These are phyloP conservation scores for Hyles lineata DNA, from an alignment of 2,888 invertebrate genomes.

Conservation along the genomic window DNA sequence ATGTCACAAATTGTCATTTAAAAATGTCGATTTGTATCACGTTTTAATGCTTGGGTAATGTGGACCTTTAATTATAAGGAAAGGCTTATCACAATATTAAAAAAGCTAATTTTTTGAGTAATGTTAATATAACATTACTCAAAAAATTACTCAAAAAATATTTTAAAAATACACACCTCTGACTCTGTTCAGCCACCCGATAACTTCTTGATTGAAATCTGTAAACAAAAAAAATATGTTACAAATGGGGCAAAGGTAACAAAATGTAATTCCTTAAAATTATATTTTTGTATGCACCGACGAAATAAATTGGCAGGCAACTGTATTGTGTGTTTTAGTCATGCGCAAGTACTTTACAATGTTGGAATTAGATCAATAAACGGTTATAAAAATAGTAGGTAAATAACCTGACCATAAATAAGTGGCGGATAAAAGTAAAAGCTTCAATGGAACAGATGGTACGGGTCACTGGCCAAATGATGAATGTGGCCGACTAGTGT, in stretches of 20 bases:
- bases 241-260: slow-evolving; percentile 8
- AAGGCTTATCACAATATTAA: too few relatives aligned
- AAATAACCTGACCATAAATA: slow-evolving; percentile 26
- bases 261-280: neutral
- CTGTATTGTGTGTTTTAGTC: neutral
- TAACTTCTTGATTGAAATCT: slow-evolving; percentile 66
- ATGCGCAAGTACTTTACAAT: slow-evolving; percentile 6
- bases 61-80: too few relatives aligned
- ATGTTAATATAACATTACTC: neutral
- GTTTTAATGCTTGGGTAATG: too few relatives aligned
- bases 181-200: slow-evolving; percentile 76
- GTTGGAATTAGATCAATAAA: slow-evolving; percentile 23
- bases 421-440: slow-evolving; percentile 36
- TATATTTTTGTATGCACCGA: too few relatives aligned
- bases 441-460: slow-evolving; percentile 52
- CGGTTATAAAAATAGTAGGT: slow-evolving; percentile 34
- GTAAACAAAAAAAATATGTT: slow-evolving; percentile 58
- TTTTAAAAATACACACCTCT: slow-evolving; percentile 57
- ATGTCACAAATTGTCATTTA: too few relatives aligned
- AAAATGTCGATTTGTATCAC: too few relatives aligned
- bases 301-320: neutral
- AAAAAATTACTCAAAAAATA: neutral
- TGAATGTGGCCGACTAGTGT: slow-evolving; percentile 45
- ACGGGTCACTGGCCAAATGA: slow-evolving; percentile 61
- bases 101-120: too few relatives aligned